Evolutionary conservation across 2,797 vertebrate species (phyloP).

Genomic region (Spondyliosoma cantharus): DNA sequence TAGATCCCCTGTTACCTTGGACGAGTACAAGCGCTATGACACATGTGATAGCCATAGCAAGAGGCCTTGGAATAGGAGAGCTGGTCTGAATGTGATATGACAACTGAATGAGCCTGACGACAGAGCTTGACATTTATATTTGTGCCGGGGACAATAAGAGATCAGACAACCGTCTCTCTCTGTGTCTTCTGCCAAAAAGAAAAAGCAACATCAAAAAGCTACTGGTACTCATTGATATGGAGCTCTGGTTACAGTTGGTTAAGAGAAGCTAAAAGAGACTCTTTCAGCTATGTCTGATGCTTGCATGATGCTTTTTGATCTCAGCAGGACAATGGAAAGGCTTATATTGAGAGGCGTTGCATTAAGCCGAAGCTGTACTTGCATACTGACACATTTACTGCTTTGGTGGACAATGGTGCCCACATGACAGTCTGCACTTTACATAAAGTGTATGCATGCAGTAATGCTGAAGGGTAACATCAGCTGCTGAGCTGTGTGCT

Average conservation of each 20-base stretch:
- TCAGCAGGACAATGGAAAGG: slow-evolving; percentile 53
- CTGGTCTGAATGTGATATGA: slow-evolving; percentile 57
- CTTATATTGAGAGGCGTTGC: slow-evolving; percentile 43
- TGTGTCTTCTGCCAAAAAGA: slow-evolving; percentile 62
- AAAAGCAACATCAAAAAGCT: slow-evolving; percentile 78
- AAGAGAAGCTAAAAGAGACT: slow-evolving; percentile 72
- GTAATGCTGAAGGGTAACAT: neutral
- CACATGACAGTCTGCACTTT: slow-evolving; percentile 24
- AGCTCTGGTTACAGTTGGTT: slow-evolving; percentile 70
- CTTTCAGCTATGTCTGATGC: slow-evolving; percentile 68
- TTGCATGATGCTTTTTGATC: slow-evolving; percentile 71
- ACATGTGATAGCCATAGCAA: slow-evolving; percentile 66
- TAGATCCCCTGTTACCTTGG: slow-evolving; percentile 73
- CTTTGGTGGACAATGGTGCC: slow-evolving; percentile 7
- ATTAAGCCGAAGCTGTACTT: slow-evolving; percentile 44
- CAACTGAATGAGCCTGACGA: slow-evolving; percentile 74
- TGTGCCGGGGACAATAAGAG: slow-evolving; percentile 76
- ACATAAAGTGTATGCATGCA: slow-evolving; percentile 17
- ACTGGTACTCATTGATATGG: slow-evolving; percentile 54
- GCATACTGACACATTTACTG: slow-evolving; percentile 45
- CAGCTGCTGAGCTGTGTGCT: neutral
- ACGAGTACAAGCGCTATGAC: slow-evolving; percentile 62
- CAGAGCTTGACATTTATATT: slow-evolving; percentile 78
- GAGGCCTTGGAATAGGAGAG: slow-evolving; percentile 63
- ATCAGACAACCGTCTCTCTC: slow-evolving; percentile 78